Evolutionary conservation across 1,140 invertebrate genomes (phyloP), one percentile per base, ranked within the genome.

Genomic region (Euura saliciscinereae): DNA sequence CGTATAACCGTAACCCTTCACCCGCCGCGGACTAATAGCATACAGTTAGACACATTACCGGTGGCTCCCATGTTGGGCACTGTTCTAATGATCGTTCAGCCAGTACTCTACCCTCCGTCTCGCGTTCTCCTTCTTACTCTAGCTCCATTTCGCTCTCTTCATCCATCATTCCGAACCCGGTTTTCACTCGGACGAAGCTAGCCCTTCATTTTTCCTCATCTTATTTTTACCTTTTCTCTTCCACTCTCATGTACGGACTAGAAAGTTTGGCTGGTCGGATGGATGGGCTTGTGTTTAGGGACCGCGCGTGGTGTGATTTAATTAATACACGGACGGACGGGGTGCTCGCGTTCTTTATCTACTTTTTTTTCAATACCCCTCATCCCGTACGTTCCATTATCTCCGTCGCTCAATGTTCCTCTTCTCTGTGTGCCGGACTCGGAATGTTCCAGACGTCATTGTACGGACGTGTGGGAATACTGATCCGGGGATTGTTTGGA

Each of bases 1-100:
- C 73, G 79, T 78, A 77, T 59, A 59, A 82, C 78, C 75, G 80
- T 82, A 84, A 83, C 81, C 81, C 77, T 82, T 84, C 78, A 83
- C 80, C 81, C 75, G 70, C 71, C 71, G 73, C 80, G 76, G 81
- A 82, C 79, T 83, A 80, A 81, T 83, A 82, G 81, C 76, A 76
- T 76, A 80, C 77, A 81, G 79, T 82, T 82, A 80, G 77, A 80
- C 76, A 74, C 68, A 79, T 82, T 82, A 78, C 74, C 76, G 76
- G 73, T 75, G 77, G 76, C 77, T 82, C 64, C 73, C 71, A 73
- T 70, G 74, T 81, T 77, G 78, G 75, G 77, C 71, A 74, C 68
- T 74, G 71, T 73, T 80, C 77, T 78, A 77, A 80, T 78, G 77
- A 59, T 59, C 51, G 51, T 59, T 59, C 51, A 59, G 10, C 51